phyloP scores from a whole-genome alignment of 2,113 vertebrate genomes.

The Theropithecus gelada region DNA sequence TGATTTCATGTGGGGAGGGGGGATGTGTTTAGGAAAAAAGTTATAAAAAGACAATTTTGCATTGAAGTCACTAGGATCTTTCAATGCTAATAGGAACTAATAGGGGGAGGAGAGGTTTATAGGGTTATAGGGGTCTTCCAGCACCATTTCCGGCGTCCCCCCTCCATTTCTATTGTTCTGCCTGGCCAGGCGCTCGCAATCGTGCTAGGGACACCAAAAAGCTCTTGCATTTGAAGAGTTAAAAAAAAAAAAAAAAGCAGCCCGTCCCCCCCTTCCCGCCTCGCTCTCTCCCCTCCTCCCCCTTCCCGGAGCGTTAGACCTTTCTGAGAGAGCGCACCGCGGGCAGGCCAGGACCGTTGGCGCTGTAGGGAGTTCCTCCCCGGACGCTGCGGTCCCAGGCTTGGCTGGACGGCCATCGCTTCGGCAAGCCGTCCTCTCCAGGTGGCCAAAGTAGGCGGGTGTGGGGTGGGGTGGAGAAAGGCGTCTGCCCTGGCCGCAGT shows the following conservation, averaged over 20 bases:
- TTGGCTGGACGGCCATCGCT: not conserved
- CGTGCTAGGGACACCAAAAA: slow-evolving; percentile 29
- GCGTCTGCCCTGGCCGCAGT: not conserved
- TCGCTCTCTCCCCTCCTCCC: too few species aligned
- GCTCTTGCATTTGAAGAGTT: slow-evolving; percentile 73
- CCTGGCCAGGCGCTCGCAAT: not conserved
- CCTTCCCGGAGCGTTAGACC: slow-evolving; percentile 65
- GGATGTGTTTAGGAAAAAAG: slow-evolving; percentile 45
- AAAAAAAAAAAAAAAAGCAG: too few species aligned
- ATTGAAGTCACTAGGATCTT: slow-evolving; percentile 27
- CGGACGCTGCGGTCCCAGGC: not conserved
- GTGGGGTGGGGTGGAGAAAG: not conserved
- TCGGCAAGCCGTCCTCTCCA: not conserved
- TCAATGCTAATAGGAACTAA: slow-evolving; percentile 30
- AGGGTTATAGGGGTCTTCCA: slow-evolving; percentile 50
- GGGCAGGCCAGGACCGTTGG: slow-evolving; percentile 62
- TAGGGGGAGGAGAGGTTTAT: slow-evolving; percentile 29
- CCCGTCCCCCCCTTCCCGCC: not conserved
- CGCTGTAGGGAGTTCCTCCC: slow-evolving; percentile 29
- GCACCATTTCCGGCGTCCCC: slow-evolving; percentile 41
- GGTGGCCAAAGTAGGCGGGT: not conserved
- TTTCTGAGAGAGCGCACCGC: slow-evolving; percentile 71
- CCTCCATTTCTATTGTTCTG: slow-evolving; percentile 67
- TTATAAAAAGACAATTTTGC: slow-evolving; percentile 47
- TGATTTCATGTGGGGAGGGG: slow-evolving; percentile 25